A percentile compares a stretch with the other conserved stretches of the same genome.
Conservation (phyloP, 2,888 invertebrate species). For the Volucella zonaria region DNA sequence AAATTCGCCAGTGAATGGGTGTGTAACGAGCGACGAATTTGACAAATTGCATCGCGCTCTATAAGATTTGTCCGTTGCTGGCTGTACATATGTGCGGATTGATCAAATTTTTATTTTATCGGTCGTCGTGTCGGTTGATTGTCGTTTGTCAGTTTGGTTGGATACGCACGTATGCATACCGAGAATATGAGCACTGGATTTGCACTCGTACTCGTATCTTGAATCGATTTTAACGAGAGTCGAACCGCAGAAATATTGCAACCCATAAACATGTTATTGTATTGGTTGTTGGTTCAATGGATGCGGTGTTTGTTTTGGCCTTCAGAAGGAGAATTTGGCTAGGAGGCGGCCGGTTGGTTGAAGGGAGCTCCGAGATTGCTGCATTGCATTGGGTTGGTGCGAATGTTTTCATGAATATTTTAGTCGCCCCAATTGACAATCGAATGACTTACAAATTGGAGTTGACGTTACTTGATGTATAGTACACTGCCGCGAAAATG, state of each 20-base stretch:
- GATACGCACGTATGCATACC: background rate
- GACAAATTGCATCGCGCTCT: conserved; percentile 64
- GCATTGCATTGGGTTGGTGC: background rate
- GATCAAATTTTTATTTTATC: background rate
- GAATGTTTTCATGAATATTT: conserved; percentile 65
- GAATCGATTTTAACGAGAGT: conserved; percentile 54
- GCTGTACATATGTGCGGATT: conserved; percentile 22
- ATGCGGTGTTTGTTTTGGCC: conserved; percentile 34
- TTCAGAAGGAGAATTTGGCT: conserved; percentile 22
- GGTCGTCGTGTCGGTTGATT: too few relatives aligned
- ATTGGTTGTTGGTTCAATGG: conserved; percentile 11
- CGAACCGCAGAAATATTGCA: conserved; percentile 53
- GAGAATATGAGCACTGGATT: conserved; percentile 14
- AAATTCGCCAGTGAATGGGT: conserved; percentile 57
- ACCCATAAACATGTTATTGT: conserved; percentile 40
- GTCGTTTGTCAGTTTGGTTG: background rate
- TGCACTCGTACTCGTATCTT: conserved; percentile 20
- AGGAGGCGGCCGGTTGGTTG: conserved; percentile 2
- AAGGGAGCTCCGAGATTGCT: too few relatives aligned
- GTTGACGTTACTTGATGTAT: conserved; percentile 65
- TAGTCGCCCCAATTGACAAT: conserved; percentile 69
- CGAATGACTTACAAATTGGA: conserved; percentile 73
- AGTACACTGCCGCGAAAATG: conserved; percentile 50
- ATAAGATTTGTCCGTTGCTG: too few relatives aligned
- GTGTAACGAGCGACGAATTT: conserved; percentile 46